Conservation (phyloP, 2,888 invertebrate genomes). For the Cordylochernes scorpioides region DNA sequence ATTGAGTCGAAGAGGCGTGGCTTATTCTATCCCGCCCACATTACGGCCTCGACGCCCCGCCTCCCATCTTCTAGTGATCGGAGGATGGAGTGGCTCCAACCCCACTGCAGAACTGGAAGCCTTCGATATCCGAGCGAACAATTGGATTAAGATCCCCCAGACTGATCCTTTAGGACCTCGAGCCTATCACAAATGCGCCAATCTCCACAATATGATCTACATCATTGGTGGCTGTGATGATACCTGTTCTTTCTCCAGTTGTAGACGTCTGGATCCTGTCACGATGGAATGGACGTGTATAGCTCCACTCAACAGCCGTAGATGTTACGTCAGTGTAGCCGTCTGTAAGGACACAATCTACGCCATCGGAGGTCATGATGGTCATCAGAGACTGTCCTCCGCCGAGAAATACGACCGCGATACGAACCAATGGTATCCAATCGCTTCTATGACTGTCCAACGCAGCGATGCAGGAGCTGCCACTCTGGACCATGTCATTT, state of each 20-base stretch:
- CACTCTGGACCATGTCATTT: slow-evolving; percentile 33
- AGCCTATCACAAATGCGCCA: slow-evolving; percentile 78
- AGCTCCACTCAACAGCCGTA: slow-evolving; percentile 23
- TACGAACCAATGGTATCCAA: slow-evolving; percentile 22
- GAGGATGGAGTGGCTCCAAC: slow-evolving; percentile 43
- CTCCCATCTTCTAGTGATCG: slow-evolving; percentile 58
- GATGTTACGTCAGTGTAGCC: slow-evolving; percentile 37
- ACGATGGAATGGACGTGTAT: slow-evolving; percentile 21
- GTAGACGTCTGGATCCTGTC: slow-evolving; percentile 37
- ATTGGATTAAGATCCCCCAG: slow-evolving; percentile 50
- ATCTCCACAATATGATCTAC: slow-evolving; percentile 39
- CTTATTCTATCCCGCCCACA: slow-evolving; percentile 57
- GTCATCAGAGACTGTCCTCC: slow-evolving; percentile 20
- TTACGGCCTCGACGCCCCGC: slow-evolving; percentile 47
- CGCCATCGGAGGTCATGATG: slow-evolving; percentile 23
- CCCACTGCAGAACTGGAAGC: slow-evolving; percentile 55
- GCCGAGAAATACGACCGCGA: slow-evolving; percentile 20
- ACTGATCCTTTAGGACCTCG: slow-evolving; percentile 56
- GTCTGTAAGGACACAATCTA: slow-evolving; percentile 19
- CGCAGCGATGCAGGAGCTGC: slow-evolving; percentile 52
- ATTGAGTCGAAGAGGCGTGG: slow-evolving; percentile 46
- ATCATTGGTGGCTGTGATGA: slow-evolving; percentile 27
- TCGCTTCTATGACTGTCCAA: slow-evolving; percentile 29
- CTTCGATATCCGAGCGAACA: slow-evolving; percentile 61
- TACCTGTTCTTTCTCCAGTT: slow-evolving; percentile 32